Conservation (phyloP, 2,888 invertebrate species). For the Notodonta ziczac region DNA sequence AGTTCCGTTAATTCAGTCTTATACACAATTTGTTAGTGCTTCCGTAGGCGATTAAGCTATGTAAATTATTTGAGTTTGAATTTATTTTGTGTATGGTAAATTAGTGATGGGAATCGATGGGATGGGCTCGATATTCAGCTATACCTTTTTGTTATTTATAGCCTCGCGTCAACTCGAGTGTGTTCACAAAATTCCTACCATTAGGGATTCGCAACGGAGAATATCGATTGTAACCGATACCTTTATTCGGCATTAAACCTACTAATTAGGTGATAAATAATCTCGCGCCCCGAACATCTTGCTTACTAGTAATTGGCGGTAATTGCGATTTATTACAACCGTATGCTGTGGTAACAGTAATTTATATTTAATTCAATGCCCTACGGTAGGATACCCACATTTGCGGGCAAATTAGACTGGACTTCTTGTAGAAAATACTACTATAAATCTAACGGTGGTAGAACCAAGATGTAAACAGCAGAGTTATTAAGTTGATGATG, state of each 20-base stretch:
- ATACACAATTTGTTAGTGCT: too few relatives aligned
- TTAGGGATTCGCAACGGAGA: background rate
- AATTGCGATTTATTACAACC: slow-evolving; percentile 56
- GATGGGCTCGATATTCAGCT: too few relatives aligned
- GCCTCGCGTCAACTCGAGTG: too few relatives aligned
- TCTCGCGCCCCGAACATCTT: slow-evolving; percentile 47
- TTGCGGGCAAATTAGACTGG: background rate
- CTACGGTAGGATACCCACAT: background rate
- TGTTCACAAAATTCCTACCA: too few relatives aligned
- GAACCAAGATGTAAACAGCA: background rate
- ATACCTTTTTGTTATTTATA: too few relatives aligned
- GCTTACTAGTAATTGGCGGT: slow-evolving; percentile 50
- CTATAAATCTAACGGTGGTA: too few relatives aligned
- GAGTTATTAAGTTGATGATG: background rate
- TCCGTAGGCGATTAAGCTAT: too few relatives aligned
- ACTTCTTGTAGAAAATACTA: slow-evolving; percentile 17
- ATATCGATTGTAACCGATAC: background rate
- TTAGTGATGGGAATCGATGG: too few relatives aligned
- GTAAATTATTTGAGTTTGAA: too few relatives aligned
- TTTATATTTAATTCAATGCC: slow-evolving; percentile 18
- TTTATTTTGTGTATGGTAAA: too few relatives aligned
- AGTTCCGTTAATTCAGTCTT: too few relatives aligned
- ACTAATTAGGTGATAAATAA: slow-evolving; percentile 57
- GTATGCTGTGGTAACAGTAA: slow-evolving; percentile 23
- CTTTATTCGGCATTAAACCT: slow-evolving; percentile 9